A percentile compares a stretch with the other conserved stretches of the same genome.
Evolutionary conservation across 2,113 vertebrate genomes (phyloP).

Genomic region (Salvelinus sp.): DNA sequence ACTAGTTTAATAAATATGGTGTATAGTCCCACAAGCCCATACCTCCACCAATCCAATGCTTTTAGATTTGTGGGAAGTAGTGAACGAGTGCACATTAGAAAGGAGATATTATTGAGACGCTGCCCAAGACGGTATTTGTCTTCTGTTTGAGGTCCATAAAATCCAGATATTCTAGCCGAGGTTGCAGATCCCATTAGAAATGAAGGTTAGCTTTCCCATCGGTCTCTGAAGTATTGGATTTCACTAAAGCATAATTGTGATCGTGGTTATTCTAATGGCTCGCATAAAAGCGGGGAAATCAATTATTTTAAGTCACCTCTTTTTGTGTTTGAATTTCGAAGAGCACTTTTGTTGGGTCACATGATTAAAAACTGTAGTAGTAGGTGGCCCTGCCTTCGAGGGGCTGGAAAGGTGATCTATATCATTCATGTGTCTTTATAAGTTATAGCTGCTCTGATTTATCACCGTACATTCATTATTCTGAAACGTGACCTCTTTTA

Average conservation of each 20-base stretch:
- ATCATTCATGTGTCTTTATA: constrained; percentile 69
- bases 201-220: constrained; percentile 43
- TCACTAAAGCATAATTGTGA: constrained; percentile 62
- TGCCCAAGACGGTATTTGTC: neutral
- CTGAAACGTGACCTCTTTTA: constrained; percentile 66
- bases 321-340: constrained; percentile 71
- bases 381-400: constrained; percentile 42
- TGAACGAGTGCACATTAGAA: too few relatives aligned
- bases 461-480: constrained; percentile 66
- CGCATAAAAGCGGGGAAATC: constrained; percentile 69
- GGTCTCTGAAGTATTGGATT: constrained; percentile 44
- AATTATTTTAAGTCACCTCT: constrained; percentile 75
- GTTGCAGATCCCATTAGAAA: constrained; percentile 39
- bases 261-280: constrained; percentile 72
- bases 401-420: constrained; percentile 67
- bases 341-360: constrained; percentile 59
- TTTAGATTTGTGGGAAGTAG: too few relatives aligned
- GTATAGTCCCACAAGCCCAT: too few relatives aligned
- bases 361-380: constrained; percentile 71
- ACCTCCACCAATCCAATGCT: too few relatives aligned
- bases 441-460: constrained; percentile 69
- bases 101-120: too few relatives aligned
- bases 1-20: neutral
- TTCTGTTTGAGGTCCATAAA: constrained; percentile 41
- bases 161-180: constrained; percentile 36